These are phyloP conservation scores for Drosophila grimshawi DNA, from an alignment of 1,140 invertebrate species.

Conservation along the genomic window DNA sequence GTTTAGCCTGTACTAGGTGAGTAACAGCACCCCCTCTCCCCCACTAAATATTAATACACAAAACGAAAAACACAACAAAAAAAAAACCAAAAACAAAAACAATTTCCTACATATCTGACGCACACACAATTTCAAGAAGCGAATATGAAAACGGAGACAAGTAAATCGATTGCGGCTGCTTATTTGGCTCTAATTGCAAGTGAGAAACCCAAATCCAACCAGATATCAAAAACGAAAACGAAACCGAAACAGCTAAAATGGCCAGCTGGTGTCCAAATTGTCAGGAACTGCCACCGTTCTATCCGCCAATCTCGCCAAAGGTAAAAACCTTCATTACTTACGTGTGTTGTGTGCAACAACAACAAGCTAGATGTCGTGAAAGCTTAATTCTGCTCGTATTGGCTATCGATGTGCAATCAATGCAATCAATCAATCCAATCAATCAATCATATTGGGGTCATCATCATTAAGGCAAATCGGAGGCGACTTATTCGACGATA, in stretches of 20 bases:
- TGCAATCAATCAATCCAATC: constrained; percentile 30
- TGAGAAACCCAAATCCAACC: constrained; percentile 10
- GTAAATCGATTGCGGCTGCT: constrained; percentile 37
- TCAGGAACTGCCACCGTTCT: constrained; percentile 74
- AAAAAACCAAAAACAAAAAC: constrained; percentile 5
- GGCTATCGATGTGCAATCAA: constrained; percentile 35
- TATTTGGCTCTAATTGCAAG: constrained; percentile 52
- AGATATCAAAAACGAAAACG: constrained; percentile 7
- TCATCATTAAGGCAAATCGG: constrained; percentile 15
- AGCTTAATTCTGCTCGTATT: constrained; percentile 26
- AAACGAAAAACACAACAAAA: background rate
- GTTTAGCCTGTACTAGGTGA: constrained; percentile 85
- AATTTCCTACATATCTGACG: constrained; percentile 40
- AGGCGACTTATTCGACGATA: background rate
- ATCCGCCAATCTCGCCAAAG: constrained; percentile 75
- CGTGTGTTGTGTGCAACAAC: constrained; percentile 45
- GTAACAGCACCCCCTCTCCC: constrained; percentile 20
- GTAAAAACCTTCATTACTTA: constrained; percentile 69
- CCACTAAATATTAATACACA: constrained; percentile 10
- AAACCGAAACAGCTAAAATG: constrained; percentile 57
- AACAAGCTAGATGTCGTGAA: constrained; percentile 42
- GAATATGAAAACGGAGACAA: constrained; percentile 68
- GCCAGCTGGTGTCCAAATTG: constrained; percentile 83
- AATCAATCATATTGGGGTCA: constrained; percentile 34
- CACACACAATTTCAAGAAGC: constrained; percentile 51